phyloP scores from a whole-genome alignment of 1,140 invertebrate species.

The Caenorhabditis remanei region DNA sequence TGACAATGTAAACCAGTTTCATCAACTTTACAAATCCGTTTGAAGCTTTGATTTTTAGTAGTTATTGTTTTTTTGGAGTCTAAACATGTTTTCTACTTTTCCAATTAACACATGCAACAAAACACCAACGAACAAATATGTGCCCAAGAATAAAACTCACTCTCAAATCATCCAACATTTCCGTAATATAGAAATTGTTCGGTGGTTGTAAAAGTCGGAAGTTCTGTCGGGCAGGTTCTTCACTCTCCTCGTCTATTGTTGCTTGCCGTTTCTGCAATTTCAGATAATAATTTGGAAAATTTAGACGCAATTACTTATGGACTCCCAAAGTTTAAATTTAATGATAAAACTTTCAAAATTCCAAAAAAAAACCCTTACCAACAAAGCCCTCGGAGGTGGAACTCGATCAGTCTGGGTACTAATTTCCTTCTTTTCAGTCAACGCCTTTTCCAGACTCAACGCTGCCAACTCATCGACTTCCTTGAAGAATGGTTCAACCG shows the following conservation, averaged over 20 bases:
- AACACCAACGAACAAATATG: background rate
- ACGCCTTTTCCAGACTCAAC: background rate
- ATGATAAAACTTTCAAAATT: no score
- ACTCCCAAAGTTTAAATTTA: no score
- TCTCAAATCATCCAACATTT: slow-evolving; percentile 74
- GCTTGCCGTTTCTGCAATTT: slow-evolving; percentile 56
- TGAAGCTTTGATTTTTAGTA: no score
- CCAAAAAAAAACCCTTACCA: background rate
- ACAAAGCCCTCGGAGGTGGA: slow-evolving; percentile 13
- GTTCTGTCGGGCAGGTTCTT: slow-evolving; percentile 22
- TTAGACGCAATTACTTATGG: no score
- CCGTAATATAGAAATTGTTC: slow-evolving; percentile 72
- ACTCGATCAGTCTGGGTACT: slow-evolving; percentile 22
- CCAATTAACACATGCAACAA: no score
- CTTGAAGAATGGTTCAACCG: slow-evolving; percentile 74
- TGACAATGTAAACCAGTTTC: no score
- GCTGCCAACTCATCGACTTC: slow-evolving; percentile 38
- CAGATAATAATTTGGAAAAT: background rate
- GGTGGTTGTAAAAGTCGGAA: slow-evolving; percentile 71
- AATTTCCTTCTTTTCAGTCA: slow-evolving; percentile 56
- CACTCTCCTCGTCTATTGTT: slow-evolving; percentile 18
- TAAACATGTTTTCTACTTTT: no score
- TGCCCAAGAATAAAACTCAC: background rate
- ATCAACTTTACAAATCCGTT: no score
- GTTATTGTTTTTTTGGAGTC: no score